Percentiles rank a stretch among this genome's conserved stretches.
Conservation (phyloP, 2,113 vertebrate species). For the Scatophagus argus region DNA sequence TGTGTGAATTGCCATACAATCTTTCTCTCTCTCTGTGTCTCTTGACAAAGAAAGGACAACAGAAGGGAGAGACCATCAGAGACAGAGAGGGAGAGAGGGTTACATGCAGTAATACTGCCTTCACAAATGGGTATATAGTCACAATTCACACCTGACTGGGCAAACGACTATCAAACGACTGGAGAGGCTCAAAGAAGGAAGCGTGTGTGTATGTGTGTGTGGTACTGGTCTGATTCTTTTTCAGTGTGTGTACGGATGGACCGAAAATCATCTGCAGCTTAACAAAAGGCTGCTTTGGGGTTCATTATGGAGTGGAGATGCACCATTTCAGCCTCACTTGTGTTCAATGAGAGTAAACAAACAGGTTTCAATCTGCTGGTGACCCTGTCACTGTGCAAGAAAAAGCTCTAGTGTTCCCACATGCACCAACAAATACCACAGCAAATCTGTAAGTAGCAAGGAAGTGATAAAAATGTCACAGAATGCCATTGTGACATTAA, state of each 20-base stretch:
- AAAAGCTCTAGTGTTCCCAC: background rate
- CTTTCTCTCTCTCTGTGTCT: conserved; percentile 4
- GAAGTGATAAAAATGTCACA: conserved; percentile 52
- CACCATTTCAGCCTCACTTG: background rate
- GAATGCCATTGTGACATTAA: conserved; percentile 57
- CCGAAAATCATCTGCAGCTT: conserved; percentile 2
- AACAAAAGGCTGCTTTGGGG: background rate
- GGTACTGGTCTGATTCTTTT: background rate
- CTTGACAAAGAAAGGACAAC: background rate
- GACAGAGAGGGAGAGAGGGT: background rate
- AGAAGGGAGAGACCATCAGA: conserved; percentile 7
- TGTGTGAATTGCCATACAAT: conserved; percentile 6
- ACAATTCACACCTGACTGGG: conserved; percentile 64
- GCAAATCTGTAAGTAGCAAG: conserved; percentile 19
- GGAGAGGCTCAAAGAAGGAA: conserved; percentile 17
- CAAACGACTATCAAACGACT: conserved; percentile 39
- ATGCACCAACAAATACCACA: background rate
- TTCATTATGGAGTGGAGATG: background rate
- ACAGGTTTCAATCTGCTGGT: background rate
- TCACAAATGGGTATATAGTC: conserved; percentile 55
- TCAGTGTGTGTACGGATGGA: background rate
- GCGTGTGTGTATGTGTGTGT: background rate
- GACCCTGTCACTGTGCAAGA: background rate
- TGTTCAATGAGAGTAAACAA: background rate
- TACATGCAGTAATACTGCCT: conserved; percentile 34